These are phyloP conservation scores for Ammodytes marinus DNA, from an alignment of 2,113 vertebrate genomes.

Conservation along the genomic window DNA sequence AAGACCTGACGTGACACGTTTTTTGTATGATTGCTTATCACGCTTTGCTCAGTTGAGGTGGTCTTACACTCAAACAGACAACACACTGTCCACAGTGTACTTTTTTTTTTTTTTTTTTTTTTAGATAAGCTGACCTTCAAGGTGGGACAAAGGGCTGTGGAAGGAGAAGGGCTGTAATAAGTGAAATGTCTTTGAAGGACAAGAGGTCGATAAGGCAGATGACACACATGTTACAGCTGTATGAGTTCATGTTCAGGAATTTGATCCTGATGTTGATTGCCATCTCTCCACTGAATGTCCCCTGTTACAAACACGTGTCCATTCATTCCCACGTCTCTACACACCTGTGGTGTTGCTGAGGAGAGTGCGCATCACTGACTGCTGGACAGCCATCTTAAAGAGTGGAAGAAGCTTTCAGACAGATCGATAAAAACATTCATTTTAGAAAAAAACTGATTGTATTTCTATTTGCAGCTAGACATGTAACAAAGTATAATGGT, in stretches of 20 bases:
- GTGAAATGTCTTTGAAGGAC: not conserved
- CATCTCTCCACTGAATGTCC: not conserved
- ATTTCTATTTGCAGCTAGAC: constrained; percentile 8
- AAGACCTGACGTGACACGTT: not conserved
- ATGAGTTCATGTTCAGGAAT: not conserved
- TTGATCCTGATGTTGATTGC: not conserved
- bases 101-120: too few species aligned
- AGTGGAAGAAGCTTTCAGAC: not conserved
- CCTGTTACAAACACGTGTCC: not conserved
- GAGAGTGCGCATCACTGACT: not conserved
- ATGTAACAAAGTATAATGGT: not conserved
- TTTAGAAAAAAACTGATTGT: not conserved
- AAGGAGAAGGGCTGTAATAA: not conserved
- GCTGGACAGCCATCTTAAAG: not conserved
- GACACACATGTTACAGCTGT: not conserved
- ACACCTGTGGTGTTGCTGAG: not conserved
- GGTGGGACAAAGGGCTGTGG: not conserved
- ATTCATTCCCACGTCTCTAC: not conserved
- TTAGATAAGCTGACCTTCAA: not conserved
- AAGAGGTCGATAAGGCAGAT: not conserved
- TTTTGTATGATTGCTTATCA: not conserved
- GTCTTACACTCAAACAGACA: not conserved
- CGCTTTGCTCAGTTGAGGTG: not conserved
- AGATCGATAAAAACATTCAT: not conserved
- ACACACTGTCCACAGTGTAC: not conserved